These are phyloP conservation scores for Leptura quadrifasciata DNA, from an alignment of 2,888 invertebrate genomes.

Conservation along the genomic window DNA sequence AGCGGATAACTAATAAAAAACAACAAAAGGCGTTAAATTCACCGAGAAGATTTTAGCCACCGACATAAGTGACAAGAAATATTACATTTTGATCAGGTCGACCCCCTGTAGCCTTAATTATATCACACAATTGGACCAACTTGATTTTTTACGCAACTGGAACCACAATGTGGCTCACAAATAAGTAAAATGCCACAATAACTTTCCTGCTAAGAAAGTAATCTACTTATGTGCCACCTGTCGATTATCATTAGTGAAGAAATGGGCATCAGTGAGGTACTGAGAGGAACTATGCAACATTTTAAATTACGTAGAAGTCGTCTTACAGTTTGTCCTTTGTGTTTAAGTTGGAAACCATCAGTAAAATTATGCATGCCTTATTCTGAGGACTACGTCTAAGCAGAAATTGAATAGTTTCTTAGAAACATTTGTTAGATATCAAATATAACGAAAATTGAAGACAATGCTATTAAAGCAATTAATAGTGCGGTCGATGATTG, in stretches of 20 bases:
- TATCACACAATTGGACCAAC: constrained; percentile 54
- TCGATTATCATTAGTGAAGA: constrained; percentile 50
- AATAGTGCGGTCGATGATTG: too few relatives aligned
- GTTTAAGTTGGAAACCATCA: not conserved
- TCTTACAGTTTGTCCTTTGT: not conserved
- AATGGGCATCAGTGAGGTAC: not conserved
- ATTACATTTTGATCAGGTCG: constrained; percentile 52
- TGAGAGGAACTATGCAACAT: not conserved
- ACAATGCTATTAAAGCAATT: too few relatives aligned
- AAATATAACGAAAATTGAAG: too few relatives aligned
- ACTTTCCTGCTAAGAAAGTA: constrained; percentile 57
- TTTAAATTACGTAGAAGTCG: not conserved
- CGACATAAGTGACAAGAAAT: constrained; percentile 52
- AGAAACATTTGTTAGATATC: not conserved
- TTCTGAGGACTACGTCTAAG: not conserved
- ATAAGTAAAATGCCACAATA: constrained; percentile 55
- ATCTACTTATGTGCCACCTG: constrained; percentile 59
- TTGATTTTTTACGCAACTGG: constrained; percentile 53
- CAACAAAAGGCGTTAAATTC: constrained; percentile 57
- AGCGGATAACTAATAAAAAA: constrained; percentile 53
- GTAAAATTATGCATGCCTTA: not conserved
- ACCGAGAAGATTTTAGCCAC: constrained; percentile 49
- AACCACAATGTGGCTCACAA: constrained; percentile 54
- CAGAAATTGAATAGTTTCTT: not conserved
- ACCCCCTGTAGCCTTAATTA: constrained; percentile 58